Evolutionary conservation across 2,797 vertebrate genomes (phyloP).

Genomic region (Lindbergichthys nudifrons): DNA sequence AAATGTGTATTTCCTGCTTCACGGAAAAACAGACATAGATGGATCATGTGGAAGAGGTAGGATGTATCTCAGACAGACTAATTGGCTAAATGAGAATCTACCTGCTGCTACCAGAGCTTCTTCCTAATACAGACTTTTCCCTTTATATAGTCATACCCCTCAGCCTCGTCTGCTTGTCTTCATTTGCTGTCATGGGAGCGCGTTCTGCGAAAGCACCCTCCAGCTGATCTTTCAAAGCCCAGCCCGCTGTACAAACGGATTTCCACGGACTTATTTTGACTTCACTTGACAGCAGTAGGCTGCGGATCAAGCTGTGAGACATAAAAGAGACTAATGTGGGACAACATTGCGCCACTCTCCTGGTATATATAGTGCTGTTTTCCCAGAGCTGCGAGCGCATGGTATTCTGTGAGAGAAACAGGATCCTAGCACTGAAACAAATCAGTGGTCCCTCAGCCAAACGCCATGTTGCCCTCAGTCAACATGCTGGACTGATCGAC

Average conservation of each 20-base stretch:
- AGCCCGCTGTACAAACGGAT: slow-evolving; percentile 24
- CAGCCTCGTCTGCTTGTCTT: slow-evolving; percentile 34
- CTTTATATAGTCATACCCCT: slow-evolving; percentile 26
- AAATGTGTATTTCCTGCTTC: no score
- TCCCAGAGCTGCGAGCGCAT: slow-evolving; percentile 73
- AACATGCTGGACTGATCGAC: slow-evolving; percentile 41
- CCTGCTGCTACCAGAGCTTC: not conserved
- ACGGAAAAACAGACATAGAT: no score
- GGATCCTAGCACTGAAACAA: slow-evolving; percentile 71
- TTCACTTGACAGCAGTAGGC: slow-evolving; percentile 57
- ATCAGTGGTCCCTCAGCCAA: slow-evolving; percentile 48
- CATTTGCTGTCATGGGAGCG: slow-evolving; percentile 29
- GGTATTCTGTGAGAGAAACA: slow-evolving; percentile 80
- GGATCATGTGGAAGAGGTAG: no score
- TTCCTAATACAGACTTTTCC: slow-evolving; percentile 18
- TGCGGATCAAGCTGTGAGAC: slow-evolving; percentile 41
- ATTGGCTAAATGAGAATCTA: not conserved
- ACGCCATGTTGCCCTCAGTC: slow-evolving; percentile 30
- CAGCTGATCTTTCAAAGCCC: slow-evolving; percentile 40
- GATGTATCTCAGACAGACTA: no score
- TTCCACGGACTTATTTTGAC: slow-evolving; percentile 57
- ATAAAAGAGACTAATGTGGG: slow-evolving; percentile 49
- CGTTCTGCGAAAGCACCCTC: slow-evolving; percentile 57
- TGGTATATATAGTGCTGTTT: slow-evolving; percentile 79
- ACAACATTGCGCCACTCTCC: slow-evolving; percentile 62